Evolutionary conservation across 2,797 vertebrate species (phyloP).

Genomic region (Vireo griseus): DNA sequence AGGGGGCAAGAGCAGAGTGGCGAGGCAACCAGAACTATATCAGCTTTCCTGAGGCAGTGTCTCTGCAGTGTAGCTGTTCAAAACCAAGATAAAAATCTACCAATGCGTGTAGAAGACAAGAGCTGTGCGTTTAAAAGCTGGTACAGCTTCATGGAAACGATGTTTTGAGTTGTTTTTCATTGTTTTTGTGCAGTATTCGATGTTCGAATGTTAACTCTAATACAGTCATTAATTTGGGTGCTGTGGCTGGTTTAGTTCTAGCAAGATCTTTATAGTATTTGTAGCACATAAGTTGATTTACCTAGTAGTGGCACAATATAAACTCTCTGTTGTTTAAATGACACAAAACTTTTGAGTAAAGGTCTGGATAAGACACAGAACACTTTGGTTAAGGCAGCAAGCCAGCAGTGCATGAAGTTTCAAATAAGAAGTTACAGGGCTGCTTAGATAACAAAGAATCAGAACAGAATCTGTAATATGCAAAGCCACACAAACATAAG

Average conservation of each 20-base stretch:
- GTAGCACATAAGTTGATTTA: not conserved
- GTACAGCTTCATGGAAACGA: not conserved
- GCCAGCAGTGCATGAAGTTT: not conserved
- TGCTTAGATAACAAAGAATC: not conserved
- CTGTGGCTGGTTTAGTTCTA: not conserved
- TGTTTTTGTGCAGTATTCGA: rapidly evolving
- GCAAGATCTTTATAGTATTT: not conserved
- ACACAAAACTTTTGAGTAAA: not conserved
- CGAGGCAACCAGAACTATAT: not conserved
- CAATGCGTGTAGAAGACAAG: rapidly evolving
- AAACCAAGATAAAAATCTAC: not conserved
- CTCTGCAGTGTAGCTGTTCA: not conserved
- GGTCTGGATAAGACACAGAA: not conserved
- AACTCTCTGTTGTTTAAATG: not conserved
- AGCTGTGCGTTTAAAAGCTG: not conserved
- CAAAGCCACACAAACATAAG: not conserved
- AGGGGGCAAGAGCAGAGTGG: not conserved
- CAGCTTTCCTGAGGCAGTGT: not conserved
- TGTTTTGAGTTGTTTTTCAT: not conserved
- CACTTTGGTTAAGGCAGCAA: not conserved
- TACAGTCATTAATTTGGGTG: not conserved
- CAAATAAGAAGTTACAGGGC: not conserved
- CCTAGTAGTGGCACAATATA: rapidly evolving
- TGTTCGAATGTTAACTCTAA: not conserved
- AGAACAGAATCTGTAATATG: not conserved